These are phyloP conservation scores for Phenganax marumi DNA, from an alignment of 92 coral and sea anemone genomes.

Conservation along the genomic window DNA sequence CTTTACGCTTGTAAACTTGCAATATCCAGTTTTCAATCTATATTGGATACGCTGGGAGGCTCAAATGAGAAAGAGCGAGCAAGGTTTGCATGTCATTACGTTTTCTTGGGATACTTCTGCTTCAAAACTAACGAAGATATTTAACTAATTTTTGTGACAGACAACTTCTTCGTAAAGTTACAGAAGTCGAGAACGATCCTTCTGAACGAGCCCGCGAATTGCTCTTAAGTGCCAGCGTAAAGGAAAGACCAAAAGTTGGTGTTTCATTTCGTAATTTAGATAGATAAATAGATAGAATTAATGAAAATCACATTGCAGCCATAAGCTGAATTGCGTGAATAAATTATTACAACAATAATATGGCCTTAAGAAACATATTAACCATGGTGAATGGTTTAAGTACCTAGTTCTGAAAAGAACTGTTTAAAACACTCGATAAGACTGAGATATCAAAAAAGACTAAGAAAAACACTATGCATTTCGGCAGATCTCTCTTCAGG, in stretches of 20 bases:
- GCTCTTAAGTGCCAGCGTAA: conserved; percentile 63
- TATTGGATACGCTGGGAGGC: conserved; percentile 85
- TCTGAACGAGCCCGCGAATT: conserved; percentile 66
- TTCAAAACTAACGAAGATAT: background rate
- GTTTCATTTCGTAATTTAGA: too few relatives aligned
- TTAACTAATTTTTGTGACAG: conserved; percentile 39
- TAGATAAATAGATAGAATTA: background rate
- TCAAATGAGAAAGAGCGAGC: conserved; percentile 70
- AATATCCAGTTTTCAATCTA: conserved; percentile 66
- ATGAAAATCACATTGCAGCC: background rate
- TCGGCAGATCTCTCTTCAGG: too few relatives aligned
- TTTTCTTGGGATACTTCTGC: background rate
- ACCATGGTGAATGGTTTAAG: too few relatives aligned
- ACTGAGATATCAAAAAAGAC: too few relatives aligned
- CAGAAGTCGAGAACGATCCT: conserved; percentile 72
- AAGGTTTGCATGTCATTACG: conserved; percentile 60
- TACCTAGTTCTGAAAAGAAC: too few relatives aligned
- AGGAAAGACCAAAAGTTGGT: conserved; percentile 72
- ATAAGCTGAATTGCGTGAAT: too few relatives aligned
- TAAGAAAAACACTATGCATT: too few relatives aligned
- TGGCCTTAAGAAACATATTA: too few relatives aligned
- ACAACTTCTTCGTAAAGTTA: conserved; percentile 60
- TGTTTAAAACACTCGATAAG: too few relatives aligned
- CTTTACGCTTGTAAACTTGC: conserved; percentile 79
- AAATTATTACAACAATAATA: too few relatives aligned